phyloP scores from a whole-genome alignment of 1,140 invertebrate genomes.

The Orius laevigatus region DNA sequence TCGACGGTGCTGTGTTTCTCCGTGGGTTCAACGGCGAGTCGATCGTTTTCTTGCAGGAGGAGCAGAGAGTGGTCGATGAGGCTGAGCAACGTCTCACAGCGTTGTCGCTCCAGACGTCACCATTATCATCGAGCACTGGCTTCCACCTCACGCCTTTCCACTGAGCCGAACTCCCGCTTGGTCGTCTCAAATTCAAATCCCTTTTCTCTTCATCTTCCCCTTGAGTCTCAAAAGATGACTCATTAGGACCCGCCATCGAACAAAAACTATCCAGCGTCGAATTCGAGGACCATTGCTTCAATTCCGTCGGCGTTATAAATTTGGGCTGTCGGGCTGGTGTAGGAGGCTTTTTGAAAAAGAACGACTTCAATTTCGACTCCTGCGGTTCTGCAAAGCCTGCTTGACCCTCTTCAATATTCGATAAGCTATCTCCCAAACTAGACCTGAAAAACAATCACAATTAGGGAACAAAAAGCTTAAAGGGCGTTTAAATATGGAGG shows the following conservation, averaged over 20 bases:
- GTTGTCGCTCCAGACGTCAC: constrained; percentile 14
- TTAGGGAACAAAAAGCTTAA: too few relatives aligned
- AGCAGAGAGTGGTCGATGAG: background rate
- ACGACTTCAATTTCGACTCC: too few relatives aligned
- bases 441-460: too few relatives aligned
- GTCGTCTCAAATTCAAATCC: constrained; percentile 4
- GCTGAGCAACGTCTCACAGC: background rate
- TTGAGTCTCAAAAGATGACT: background rate
- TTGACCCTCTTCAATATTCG: too few relatives aligned
- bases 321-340: too few relatives aligned
- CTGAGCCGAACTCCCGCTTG: constrained; percentile 16
- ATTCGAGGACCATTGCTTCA: constrained; percentile 13
- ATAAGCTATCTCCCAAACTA: too few relatives aligned
- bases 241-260: constrained; percentile 6
- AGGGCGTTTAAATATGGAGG: too few relatives aligned
- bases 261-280: constrained; percentile 17
- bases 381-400: too few relatives aligned
- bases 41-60: background rate
- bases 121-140: constrained; percentile 8
- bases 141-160: constrained; percentile 20
- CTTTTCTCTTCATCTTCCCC: background rate
- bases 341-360: too few relatives aligned
- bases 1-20: background rate
- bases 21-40: background rate
- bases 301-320: background rate